Evolutionary conservation across 1,140 invertebrate genomes (phyloP).

Genomic region (Diachasmimorpha longicaudata): DNA sequence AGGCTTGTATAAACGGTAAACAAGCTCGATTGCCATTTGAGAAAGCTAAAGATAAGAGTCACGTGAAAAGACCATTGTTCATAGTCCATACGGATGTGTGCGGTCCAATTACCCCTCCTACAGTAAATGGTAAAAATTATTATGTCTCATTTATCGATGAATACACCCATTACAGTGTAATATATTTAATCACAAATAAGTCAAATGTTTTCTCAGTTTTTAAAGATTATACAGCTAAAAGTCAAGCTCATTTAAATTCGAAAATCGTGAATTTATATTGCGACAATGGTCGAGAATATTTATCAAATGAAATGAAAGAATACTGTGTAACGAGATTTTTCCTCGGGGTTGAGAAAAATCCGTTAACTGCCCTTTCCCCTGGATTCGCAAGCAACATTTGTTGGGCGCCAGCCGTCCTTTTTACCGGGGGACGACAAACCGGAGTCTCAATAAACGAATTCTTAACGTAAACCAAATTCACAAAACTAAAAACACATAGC

Average conservation of each 20-base stretch:
- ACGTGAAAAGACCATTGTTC: slow-evolving; percentile 30
- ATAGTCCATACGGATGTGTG: slow-evolving; percentile 40
- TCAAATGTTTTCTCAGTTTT: slow-evolving; percentile 25
- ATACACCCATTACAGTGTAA: slow-evolving; percentile 28
- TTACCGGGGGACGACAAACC: no score
- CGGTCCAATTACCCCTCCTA: neutral
- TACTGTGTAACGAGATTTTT: no score
- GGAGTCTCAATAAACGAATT: no score
- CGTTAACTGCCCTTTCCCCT: no score
- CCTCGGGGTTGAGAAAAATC: no score
- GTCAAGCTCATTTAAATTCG: slow-evolving; percentile 7
- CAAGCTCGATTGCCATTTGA: slow-evolving; percentile 49
- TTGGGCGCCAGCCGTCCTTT: no score
- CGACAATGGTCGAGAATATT: slow-evolving; percentile 17
- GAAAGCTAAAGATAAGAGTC: slow-evolving; percentile 24
- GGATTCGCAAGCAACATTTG: no score
- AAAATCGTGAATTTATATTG: slow-evolving; percentile 20
- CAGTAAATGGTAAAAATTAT: slow-evolving; percentile 33
- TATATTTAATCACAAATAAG: slow-evolving; percentile 25
- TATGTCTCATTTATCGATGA: slow-evolving; percentile 26
- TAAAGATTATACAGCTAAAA: slow-evolving; percentile 15
- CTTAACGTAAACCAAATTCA: no score
- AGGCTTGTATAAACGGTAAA: slow-evolving; percentile 57
- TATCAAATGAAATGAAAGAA: no score
- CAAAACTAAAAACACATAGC: no score